These are phyloP conservation scores for Automeris io DNA, from an alignment of 2,888 invertebrate genomes.

Conservation along the genomic window DNA sequence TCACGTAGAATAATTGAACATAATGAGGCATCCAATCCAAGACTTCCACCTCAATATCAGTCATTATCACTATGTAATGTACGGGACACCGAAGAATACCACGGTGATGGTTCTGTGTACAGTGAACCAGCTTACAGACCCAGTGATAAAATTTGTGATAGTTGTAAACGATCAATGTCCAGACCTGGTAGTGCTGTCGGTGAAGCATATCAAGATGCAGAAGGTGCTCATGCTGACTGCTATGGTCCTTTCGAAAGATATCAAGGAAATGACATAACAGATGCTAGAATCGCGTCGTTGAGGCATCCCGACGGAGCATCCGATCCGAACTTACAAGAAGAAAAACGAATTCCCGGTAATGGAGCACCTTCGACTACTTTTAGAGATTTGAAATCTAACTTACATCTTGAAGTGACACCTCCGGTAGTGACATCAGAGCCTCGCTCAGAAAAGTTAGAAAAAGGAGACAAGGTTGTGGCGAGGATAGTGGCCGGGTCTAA, in stretches of 20 bases:
- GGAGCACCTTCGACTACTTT: constrained; percentile 80
- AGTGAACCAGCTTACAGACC: constrained; percentile 89
- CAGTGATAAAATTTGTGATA: constrained; percentile 85
- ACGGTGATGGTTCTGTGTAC: constrained; percentile 88
- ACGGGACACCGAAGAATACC: constrained; percentile 80
- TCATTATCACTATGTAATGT: constrained; percentile 83
- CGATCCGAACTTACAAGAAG: constrained; percentile 90
- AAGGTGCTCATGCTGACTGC: constrained; percentile 66
- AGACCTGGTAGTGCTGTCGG: constrained; percentile 82
- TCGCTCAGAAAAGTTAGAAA: constrained; percentile 77
- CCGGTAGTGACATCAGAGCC: constrained; percentile 79
- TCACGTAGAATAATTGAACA: constrained; percentile 86
- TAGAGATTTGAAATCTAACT: constrained; percentile 72
- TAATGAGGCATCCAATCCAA: constrained; percentile 70
- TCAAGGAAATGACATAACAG: constrained; percentile 68
- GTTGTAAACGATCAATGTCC: constrained; percentile 83
- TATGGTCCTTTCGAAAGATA: constrained; percentile 82
- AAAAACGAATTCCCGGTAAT: constrained; percentile 79
- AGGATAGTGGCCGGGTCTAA: constrained; percentile 80
- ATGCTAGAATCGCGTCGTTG: constrained; percentile 81
- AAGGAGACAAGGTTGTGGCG: constrained; percentile 80
- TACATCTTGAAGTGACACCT: constrained; percentile 69
- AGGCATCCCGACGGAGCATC: constrained; percentile 95
- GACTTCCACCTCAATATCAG: constrained; percentile 81
- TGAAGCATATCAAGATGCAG: constrained; percentile 76